Base-by-base conservation (phyloP, 2,888 invertebrate genomes). In the Coelopa pilipes region DNA sequence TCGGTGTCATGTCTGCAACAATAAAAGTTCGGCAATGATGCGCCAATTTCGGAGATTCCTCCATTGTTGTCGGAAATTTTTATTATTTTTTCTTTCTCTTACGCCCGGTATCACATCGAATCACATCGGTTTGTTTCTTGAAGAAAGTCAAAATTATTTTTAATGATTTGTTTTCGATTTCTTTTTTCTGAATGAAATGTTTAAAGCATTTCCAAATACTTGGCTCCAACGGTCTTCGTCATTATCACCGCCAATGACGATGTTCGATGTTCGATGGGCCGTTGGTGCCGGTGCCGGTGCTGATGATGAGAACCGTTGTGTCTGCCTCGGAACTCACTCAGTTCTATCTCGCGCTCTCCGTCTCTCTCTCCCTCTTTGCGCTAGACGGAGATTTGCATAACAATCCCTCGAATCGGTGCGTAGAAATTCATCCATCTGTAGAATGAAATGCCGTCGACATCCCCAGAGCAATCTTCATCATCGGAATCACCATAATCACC, bases 141-240 rank as follows among this genome's bases (percentile, higher is more conserved):
- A 53, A 53, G 53, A 53, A 53, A 53, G 53, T 53, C 53, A 15
- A 53, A 53, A 53, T 53, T 53, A 57, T 60, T 24, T 17, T 62
- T 12, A 34, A 62, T 24, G 34, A 24, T 19, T 19, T 24, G 60
- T 21, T 62, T 62, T 62, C 60, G 60, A 62, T 62, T 62, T 62
- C 60, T 62, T 62, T 62, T 62, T 62, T 62, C 15, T 62, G 57
- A 57, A 57, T n/a, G 57, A 57, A 57, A 57, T 57, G 19, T 57
- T 17, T 19, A 17, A 11, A 3, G 11, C 17, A n/a, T 1, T 57
- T 57, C 19, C 21, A 57, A 57, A 57, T 57, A 57, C 2, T 57
- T 57, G 2, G 34, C 34, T 34, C 34, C 34, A 34, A 34, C 34
- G 17, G 53, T 53, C 5, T 57, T 57, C 57, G 57, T 7, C 34